Conservation (phyloP, 1,140 invertebrate species). For the Delia radicum region DNA sequence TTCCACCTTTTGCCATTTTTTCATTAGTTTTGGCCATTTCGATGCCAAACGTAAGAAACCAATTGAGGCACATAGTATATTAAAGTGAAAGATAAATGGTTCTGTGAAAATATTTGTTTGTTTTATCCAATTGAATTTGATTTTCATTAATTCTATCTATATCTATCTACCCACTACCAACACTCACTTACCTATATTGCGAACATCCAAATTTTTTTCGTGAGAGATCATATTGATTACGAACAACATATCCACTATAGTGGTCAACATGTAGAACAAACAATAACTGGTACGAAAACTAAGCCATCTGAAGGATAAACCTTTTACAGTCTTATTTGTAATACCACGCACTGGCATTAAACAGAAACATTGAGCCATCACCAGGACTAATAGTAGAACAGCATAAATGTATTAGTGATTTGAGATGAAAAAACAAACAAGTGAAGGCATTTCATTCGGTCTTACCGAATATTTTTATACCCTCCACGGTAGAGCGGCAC, state of each 20-base stretch:
- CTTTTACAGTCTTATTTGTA: constrained; percentile 1
- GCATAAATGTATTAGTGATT: too few species aligned
- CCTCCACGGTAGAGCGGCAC: too few species aligned
- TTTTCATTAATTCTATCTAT: neutral
- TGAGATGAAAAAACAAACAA: neutral
- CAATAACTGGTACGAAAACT: constrained; percentile 42
- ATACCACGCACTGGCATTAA: constrained; percentile 51
- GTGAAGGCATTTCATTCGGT: too few species aligned
- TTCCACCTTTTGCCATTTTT: constrained; percentile 41
- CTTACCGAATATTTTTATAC: too few species aligned
- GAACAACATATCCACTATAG: constrained; percentile 34
- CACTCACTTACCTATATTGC: constrained; percentile 40
- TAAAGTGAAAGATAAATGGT: constrained; percentile 42
- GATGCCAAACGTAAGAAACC: constrained; percentile 39
- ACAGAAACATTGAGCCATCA: constrained; percentile 49
- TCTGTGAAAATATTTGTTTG: constrained; percentile 31
- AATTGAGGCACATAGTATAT: constrained; percentile 34
- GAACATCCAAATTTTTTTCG: constrained; percentile 36
- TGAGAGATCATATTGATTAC: constrained; percentile 34
- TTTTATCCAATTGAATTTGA: neutral
- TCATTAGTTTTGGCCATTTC: constrained; percentile 46
- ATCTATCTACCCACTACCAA: neutral
- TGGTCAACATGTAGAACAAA: constrained; percentile 32
- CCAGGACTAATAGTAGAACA: constrained; percentile 36
- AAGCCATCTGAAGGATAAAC: constrained; percentile 38